These are phyloP conservation scores for Leucophenga maculata DNA, from an alignment of 2,888 invertebrate species.

Conservation along the genomic window DNA sequence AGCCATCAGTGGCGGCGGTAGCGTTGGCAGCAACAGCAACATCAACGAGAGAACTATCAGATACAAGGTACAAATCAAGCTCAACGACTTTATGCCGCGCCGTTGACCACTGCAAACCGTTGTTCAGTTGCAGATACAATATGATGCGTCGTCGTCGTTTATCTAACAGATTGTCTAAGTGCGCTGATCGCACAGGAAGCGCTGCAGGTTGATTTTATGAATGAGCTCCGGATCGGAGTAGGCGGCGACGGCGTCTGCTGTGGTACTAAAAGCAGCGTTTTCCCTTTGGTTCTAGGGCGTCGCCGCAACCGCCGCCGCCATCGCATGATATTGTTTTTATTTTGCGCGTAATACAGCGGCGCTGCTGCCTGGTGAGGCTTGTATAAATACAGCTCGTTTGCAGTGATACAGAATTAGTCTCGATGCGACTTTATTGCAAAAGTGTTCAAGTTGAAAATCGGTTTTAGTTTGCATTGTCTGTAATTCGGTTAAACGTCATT, in stretches of 20 bases:
- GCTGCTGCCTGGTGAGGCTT: slow-evolving; percentile 12
- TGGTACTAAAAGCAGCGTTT: neutral
- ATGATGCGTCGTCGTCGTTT: slow-evolving; percentile 38
- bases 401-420: slow-evolving; percentile 60
- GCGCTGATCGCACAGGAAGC: slow-evolving; percentile 38
- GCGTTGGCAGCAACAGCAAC: slow-evolving; percentile 22
- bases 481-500: neutral
- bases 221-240: neutral
- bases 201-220: slow-evolving; percentile 4
- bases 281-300: slow-evolving; percentile 20
- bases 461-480: slow-evolving; percentile 6
- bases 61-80: slow-evolving; percentile 51
- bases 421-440: slow-evolving; percentile 48
- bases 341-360: neutral
- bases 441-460: slow-evolving; percentile 36
- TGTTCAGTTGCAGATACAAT: slow-evolving; percentile 1
- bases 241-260: neutral
- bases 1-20: slow-evolving; percentile 12
- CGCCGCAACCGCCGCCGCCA: too few species aligned
- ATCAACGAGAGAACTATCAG: slow-evolving; percentile 6
- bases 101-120: slow-evolving; percentile 38
- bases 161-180: slow-evolving; percentile 58
- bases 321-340: neutral
- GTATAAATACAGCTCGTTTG: slow-evolving; percentile 53
- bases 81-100: slow-evolving; percentile 30